Conservation (phyloP, 2,113 vertebrate genomes). For the Hipposideros armiger region DNA sequence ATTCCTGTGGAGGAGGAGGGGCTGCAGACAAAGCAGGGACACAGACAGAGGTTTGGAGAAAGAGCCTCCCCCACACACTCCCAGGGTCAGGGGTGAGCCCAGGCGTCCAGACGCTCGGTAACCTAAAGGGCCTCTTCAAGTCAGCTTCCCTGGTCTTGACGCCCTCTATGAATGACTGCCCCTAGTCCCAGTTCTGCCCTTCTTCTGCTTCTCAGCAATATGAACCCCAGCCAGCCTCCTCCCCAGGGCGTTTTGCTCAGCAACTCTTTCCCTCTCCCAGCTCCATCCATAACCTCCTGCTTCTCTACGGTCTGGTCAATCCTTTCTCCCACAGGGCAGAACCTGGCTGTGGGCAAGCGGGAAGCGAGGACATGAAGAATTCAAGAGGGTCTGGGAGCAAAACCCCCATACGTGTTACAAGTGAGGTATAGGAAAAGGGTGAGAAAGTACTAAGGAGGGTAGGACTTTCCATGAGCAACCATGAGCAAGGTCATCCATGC, state of each 20-base stretch:
- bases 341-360: not conserved
- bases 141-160: not conserved
- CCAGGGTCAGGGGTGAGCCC: slow-evolving; percentile 28
- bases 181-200: not conserved
- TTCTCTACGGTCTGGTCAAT: not conserved
- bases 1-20: slow-evolving; percentile 30
- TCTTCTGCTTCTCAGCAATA: not conserved
- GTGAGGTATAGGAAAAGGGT: not conserved
- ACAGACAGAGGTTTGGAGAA: not conserved
- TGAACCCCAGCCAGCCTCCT: not conserved
- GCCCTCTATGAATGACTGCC: not conserved
- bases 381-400: not conserved
- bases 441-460: not conserved
- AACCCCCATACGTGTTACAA: too few species aligned
- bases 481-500: not conserved
- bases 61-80: not conserved
- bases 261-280: not conserved
- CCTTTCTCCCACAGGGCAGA: not conserved
- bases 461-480: too few species aligned
- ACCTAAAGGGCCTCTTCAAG: not conserved
- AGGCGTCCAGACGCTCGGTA: not conserved
- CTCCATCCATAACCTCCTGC: not conserved
- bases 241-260: not conserved
- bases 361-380: not conserved
- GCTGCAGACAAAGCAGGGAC: not conserved